phyloP scores from a whole-genome alignment of 2,888 invertebrate species.

The Nebria salina region DNA sequence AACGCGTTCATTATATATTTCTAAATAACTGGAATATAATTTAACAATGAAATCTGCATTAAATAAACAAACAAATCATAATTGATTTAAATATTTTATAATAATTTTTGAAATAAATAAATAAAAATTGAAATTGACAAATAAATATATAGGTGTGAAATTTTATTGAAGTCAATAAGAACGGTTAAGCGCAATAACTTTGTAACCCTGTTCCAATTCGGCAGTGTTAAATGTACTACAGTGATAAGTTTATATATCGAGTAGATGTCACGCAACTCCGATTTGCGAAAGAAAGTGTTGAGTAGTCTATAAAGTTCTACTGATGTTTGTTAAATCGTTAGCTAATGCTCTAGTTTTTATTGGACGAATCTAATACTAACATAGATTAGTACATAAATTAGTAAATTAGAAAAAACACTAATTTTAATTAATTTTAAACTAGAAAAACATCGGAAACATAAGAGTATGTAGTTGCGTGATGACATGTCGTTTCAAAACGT shows the following conservation, averaged over 20 bases:
- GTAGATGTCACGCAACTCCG: neutral
- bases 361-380: neutral
- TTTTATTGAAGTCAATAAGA: neutral
- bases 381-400: too few species aligned
- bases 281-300: constrained; percentile 10
- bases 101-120: neutral
- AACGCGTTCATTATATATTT: constrained; percentile 76
- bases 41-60: constrained; percentile 2
- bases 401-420: too few species aligned
- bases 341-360: constrained; percentile 3
- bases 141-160: neutral
- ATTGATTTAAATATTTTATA: too few species aligned
- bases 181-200: neutral
- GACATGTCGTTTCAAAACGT: constrained; percentile 27
- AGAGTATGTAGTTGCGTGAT: constrained; percentile 18
- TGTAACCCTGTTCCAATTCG: neutral
- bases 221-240: neutral
- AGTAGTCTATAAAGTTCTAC: constrained; percentile 11
- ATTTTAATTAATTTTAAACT: too few species aligned
- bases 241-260: neutral
- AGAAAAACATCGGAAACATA: too few species aligned
- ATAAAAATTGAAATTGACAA: neutral
- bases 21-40: constrained; percentile 65
- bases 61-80: neutral
- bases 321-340: constrained; percentile 7